These are phyloP conservation scores for Drosophila neonasuta DNA, from an alignment of 2,888 invertebrate genomes.

Conservation along the genomic window DNA sequence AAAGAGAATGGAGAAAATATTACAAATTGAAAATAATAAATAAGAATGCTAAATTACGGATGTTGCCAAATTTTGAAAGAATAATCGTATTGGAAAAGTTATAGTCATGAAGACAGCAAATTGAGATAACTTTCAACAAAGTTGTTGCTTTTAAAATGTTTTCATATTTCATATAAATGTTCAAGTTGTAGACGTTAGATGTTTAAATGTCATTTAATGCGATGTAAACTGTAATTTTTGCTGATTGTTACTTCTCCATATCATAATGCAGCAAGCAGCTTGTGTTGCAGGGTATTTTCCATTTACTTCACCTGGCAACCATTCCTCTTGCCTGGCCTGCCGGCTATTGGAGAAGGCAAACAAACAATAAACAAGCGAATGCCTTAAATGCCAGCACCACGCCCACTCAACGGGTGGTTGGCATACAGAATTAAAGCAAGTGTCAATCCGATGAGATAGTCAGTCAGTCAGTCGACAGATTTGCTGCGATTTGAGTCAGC, in stretches of 20 bases:
- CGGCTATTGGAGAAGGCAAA: constrained; percentile 1
- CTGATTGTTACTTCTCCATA: neutral
- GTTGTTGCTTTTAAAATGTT: too few species aligned
- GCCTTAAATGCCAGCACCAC: constrained; percentile 59
- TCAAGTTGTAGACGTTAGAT: too few species aligned
- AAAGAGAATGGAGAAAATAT: too few species aligned
- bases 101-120: too few species aligned
- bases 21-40: too few species aligned
- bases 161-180: too few species aligned
- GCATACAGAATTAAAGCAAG: constrained; percentile 49
- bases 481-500: constrained; percentile 59
- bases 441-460: constrained; percentile 56
- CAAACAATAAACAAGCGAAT: constrained; percentile 41
- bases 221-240: neutral
- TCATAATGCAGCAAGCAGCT: neutral
- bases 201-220: too few species aligned
- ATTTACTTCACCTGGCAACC: neutral
- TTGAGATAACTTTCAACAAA: too few species aligned
- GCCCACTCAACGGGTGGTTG: constrained; percentile 34
- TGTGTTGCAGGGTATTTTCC: constrained; percentile 4
- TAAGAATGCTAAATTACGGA: too few species aligned
- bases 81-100: too few species aligned
- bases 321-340: constrained; percentile 16
- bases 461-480: constrained; percentile 27
- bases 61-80: too few species aligned